These are phyloP conservation scores for Mixornis gularis DNA, from an alignment of 2,113 vertebrate genomes.

Conservation along the genomic window DNA sequence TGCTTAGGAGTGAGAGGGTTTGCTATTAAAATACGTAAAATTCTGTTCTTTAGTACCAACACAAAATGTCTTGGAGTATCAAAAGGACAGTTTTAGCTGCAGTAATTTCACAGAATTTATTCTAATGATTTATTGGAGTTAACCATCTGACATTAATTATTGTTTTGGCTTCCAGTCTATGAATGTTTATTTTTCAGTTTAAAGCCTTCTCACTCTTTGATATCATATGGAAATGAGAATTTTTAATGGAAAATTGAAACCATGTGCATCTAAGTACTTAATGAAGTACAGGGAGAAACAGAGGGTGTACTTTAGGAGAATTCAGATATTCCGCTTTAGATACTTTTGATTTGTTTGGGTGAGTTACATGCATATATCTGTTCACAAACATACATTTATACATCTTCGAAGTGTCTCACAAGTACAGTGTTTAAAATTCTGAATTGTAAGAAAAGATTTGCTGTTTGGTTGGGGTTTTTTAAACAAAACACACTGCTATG, in stretches of 20 bases:
- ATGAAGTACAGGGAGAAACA: constrained; percentile 87
- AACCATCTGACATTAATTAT: constrained; percentile 88
- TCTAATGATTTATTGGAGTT: constrained; percentile 84
- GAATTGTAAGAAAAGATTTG: neutral
- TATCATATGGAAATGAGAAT: constrained; percentile 94
- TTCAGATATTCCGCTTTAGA: constrained; percentile 70
- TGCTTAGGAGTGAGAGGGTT: neutral
- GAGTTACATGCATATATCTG: constrained; percentile 48
- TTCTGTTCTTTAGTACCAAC: constrained; percentile 56
- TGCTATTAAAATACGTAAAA: constrained; percentile 48
- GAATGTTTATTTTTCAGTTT: constrained; percentile 89
- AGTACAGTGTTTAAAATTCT: neutral
- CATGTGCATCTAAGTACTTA: constrained; percentile 88
- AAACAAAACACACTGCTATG: neutral
- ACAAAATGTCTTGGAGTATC: constrained; percentile 69
- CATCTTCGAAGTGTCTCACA: neutral
- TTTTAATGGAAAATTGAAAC: constrained; percentile 91
- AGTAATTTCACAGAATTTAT: constrained; percentile 81
- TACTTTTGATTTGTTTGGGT: constrained; percentile 68
- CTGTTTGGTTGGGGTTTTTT: neutral
- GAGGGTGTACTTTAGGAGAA: constrained; percentile 73
- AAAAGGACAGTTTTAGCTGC: constrained; percentile 73
- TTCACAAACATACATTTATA: constrained; percentile 26
- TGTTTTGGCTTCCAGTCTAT: constrained; percentile 85
- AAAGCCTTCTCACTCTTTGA: constrained; percentile 89